Percentiles rank a stretch among this genome's conserved stretches.
Evolutionary conservation across 1,140 invertebrate genomes (phyloP).

Genomic region (Halesus radiatus): DNA sequence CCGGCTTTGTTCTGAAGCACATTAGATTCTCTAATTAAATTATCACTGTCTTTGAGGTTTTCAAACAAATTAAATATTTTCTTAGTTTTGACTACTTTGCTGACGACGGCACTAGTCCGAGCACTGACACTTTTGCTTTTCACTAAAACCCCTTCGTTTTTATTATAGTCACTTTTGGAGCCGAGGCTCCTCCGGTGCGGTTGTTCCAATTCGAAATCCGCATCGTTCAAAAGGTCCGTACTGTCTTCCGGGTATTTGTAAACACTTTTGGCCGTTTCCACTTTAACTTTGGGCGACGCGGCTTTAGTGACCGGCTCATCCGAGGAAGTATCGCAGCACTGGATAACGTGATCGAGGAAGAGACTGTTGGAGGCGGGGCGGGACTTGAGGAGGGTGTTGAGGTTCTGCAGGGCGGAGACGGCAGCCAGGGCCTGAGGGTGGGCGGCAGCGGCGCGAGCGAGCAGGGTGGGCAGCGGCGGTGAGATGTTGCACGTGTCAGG

Average conservation of each 20-base stretch:
- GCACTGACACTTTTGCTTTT: slow-evolving; percentile 69
- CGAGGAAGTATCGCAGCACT: slow-evolving; percentile 61
- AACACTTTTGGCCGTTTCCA: not conserved
- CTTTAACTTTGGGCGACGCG: not conserved
- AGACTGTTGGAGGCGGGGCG: slow-evolving; percentile 84
- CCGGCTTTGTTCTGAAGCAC: slow-evolving; percentile 82
- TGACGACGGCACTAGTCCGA: slow-evolving; percentile 64
- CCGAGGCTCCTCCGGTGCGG: slow-evolving; percentile 66
- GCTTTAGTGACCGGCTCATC: no score
- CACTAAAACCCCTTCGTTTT: slow-evolving; percentile 66
- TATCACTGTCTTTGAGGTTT: slow-evolving; percentile 72
- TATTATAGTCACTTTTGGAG: slow-evolving; percentile 63
- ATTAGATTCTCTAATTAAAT: slow-evolving; percentile 79
- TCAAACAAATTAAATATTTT: slow-evolving; percentile 69
- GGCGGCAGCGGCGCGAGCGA: slow-evolving; percentile 83
- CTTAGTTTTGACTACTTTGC: slow-evolving; percentile 64
- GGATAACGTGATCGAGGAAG: slow-evolving; percentile 87
- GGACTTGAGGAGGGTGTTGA: slow-evolving; percentile 85
- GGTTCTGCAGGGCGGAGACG: slow-evolving; percentile 81
- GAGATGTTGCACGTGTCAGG: slow-evolving; percentile 86
- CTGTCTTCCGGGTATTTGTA: slow-evolving; percentile 61
- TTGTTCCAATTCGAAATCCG: slow-evolving; percentile 64
- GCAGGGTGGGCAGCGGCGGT: slow-evolving; percentile 84
- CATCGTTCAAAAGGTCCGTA: slow-evolving; percentile 65
- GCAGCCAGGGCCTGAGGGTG: slow-evolving; percentile 85